Conservation (phyloP, 2,797 vertebrate genomes). For the Leptodactylus fallax region DNA sequence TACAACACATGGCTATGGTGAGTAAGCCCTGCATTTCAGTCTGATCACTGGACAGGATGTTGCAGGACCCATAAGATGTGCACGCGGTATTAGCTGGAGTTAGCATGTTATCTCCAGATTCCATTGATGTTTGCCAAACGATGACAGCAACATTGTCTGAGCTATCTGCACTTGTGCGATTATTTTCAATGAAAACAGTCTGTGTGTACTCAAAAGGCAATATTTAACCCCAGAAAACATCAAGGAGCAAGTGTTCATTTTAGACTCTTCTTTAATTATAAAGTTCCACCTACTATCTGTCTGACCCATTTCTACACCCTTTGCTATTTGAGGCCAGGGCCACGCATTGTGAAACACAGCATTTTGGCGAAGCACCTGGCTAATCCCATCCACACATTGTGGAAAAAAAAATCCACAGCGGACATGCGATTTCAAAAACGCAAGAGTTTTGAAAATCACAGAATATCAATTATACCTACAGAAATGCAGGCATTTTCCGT, state of each 20-base stretch:
- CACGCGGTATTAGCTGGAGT: neutral
- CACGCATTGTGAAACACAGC: too few species aligned
- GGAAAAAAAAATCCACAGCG: too few species aligned
- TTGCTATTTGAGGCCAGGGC: too few species aligned
- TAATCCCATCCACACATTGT: too few species aligned
- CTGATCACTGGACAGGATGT: neutral
- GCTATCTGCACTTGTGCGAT: constrained; percentile 18
- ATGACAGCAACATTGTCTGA: constrained; percentile 28
- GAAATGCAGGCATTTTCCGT: too few species aligned
- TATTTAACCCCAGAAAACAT: constrained; percentile 10
- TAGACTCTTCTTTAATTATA: neutral
- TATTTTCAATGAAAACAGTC: constrained; percentile 41
- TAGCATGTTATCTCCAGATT: constrained; percentile 28
- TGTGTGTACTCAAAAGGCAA: constrained; percentile 26
- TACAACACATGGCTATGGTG: neutral
- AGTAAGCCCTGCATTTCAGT: neutral
- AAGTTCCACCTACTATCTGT: neutral
- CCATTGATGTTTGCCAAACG: constrained; percentile 27
- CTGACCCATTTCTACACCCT: neutral
- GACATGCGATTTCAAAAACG: too few species aligned
- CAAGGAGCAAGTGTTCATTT: neutral
- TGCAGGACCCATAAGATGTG: neutral
- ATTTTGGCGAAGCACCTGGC: too few species aligned
- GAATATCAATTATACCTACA: too few species aligned
- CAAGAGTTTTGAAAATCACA: too few species aligned